Evolutionary conservation across 2,797 vertebrate species (phyloP).

Genomic region (Phataginus tricuspis): DNA sequence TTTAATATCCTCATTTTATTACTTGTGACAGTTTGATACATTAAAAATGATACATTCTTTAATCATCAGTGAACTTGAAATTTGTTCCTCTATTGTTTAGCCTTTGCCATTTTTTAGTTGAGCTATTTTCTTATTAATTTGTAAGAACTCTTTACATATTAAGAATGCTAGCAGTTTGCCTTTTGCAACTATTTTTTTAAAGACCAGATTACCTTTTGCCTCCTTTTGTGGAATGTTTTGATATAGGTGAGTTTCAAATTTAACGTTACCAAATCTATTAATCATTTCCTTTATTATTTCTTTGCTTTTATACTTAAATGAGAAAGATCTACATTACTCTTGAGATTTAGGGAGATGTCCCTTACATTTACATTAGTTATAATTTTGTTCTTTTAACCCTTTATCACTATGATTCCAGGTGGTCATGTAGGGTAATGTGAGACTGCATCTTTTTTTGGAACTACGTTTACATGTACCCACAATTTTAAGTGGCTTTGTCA

Average conservation of each 20-base stretch:
- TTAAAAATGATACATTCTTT: background rate
- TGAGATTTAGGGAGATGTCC: background rate
- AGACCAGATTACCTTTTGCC: background rate
- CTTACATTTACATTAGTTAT: accelerated
- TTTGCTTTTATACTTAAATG: background rate
- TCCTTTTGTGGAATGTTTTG: background rate
- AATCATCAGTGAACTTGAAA: background rate
- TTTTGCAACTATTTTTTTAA: background rate
- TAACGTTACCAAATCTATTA: background rate
- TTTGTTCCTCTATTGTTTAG: too few species aligned
- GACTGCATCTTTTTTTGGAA: background rate
- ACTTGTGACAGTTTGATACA: background rate
- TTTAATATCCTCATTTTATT: background rate
- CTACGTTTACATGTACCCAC: background rate
- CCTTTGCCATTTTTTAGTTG: background rate
- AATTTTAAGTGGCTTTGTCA: background rate
- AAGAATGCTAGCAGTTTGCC: background rate
- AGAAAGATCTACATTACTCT: background rate
- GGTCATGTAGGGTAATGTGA: too few species aligned
- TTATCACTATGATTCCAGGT: background rate
- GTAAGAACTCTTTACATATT: background rate
- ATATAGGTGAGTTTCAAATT: background rate
- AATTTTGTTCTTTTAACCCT: background rate
- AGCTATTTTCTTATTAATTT: background rate
- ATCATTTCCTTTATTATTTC: background rate